Conservation (phyloP, 2,888 invertebrate genomes). For the Plebejus anna region DNA sequence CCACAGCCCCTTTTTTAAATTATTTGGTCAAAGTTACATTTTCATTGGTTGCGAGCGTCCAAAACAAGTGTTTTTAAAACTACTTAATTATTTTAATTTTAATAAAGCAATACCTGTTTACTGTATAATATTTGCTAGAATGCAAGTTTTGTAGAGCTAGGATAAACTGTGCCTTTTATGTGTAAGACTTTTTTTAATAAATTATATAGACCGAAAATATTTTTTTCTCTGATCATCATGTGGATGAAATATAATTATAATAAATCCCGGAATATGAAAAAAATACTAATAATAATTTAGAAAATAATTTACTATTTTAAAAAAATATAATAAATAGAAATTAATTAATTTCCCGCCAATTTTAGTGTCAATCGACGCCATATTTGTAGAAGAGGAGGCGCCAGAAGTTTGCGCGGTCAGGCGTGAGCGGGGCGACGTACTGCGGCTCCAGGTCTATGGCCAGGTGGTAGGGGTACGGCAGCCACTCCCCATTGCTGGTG, state of each 20-base stretch:
- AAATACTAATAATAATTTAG: background rate
- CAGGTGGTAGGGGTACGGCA: slow-evolving; percentile 60
- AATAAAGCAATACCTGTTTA: background rate
- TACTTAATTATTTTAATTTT: background rate
- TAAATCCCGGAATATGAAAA: background rate
- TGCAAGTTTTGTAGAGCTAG: background rate
- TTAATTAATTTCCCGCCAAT: background rate
- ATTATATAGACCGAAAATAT: background rate
- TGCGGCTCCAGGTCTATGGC: slow-evolving; percentile 64
- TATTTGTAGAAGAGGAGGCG: slow-evolving; percentile 60
- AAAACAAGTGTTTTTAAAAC: background rate
- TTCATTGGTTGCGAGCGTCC: no score
- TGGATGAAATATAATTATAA: no score
- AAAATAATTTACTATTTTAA: slow-evolving; percentile 19
- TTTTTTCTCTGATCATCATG: background rate
- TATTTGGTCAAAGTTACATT: no score
- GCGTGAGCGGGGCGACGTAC: slow-evolving; percentile 64
- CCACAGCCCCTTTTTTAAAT: no score
- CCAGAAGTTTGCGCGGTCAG: slow-evolving; percentile 69
- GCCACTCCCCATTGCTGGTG: slow-evolving; percentile 60
- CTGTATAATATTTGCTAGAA: background rate
- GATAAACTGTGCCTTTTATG: slow-evolving; percentile 21
- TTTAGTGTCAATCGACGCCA: slow-evolving; percentile 43
- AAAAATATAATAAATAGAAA: background rate
- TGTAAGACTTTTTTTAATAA: slow-evolving; percentile 12